phyloP scores from a whole-genome alignment of 2,113 vertebrate genomes.

The Pollachius pollachius region DNA sequence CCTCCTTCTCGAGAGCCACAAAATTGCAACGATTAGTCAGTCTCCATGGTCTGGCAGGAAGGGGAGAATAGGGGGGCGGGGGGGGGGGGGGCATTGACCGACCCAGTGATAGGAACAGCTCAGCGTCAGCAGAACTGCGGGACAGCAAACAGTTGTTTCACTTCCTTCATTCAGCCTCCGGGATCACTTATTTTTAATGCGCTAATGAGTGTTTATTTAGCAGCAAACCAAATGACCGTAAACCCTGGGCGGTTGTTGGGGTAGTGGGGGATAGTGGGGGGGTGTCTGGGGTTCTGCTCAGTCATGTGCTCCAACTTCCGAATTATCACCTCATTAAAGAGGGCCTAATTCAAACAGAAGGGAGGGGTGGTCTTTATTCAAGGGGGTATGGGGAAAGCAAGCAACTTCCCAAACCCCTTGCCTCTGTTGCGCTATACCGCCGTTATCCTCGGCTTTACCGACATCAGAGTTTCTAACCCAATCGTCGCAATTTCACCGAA shows the following conservation, averaged over 20 bases:
- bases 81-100: not conserved
- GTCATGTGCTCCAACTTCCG: constrained; percentile 56
- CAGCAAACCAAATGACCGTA: constrained; percentile 51
- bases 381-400: not conserved
- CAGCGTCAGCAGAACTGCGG: constrained; percentile 31
- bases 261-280: constrained; percentile 14
- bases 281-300: constrained; percentile 42
- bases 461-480: not conserved
- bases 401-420: not conserved
- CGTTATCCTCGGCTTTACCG: constrained; percentile 23
- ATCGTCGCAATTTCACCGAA: not conserved
- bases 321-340: constrained; percentile 63
- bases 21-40: constrained; percentile 4
- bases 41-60: not conserved
- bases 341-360: constrained; percentile 42
- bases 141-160: constrained; percentile 14
- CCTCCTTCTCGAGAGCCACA: constrained; percentile 20
- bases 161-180: constrained; percentile 2
- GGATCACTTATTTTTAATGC: constrained; percentile 36
- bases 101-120: constrained; percentile 7
- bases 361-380: constrained; percentile 35
- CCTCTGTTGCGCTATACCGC: constrained; percentile 6
- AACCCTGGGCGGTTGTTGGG: constrained; percentile 18
- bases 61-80: not conserved
- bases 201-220: constrained; percentile 56